Conservation (phyloP, 2,113 vertebrate species). For the Misgurnus anguillicaudatus region DNA sequence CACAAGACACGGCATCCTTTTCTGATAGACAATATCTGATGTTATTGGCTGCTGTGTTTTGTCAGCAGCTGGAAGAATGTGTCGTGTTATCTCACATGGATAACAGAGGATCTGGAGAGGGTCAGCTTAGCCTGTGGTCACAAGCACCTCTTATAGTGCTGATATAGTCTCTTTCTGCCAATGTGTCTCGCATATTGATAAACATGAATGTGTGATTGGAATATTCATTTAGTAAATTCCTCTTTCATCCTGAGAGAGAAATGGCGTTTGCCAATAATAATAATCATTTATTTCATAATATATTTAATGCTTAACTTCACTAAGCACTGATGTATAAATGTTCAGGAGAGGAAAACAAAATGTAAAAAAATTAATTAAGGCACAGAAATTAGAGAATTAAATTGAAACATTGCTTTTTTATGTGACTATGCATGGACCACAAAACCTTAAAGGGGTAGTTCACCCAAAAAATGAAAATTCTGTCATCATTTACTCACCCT, state of each 20-base stretch:
- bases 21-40: conserved; percentile 6
- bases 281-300: no score
- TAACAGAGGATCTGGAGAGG: conserved; percentile 27
- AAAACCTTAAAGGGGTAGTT: no score
- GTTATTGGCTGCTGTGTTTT: conserved; percentile 22
- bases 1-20: background rate
- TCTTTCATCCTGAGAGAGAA: background rate
- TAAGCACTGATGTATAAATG: no score
- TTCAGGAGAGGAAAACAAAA: no score
- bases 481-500: no score
- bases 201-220: background rate
- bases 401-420: no score
- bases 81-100: conserved; percentile 30
- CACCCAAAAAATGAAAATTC: no score
- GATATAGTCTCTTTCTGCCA: background rate
- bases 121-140: background rate
- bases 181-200: conserved; percentile 3
- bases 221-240: background rate
- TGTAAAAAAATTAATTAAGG: no score
- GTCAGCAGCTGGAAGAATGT: conserved; percentile 43
- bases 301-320: no score
- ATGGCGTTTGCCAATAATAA: no score
- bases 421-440: no score
- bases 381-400: no score
- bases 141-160: background rate